Evolutionary conservation across 2,888 invertebrate genomes (phyloP).

Genomic region (Asteroscopus sphinx): DNA sequence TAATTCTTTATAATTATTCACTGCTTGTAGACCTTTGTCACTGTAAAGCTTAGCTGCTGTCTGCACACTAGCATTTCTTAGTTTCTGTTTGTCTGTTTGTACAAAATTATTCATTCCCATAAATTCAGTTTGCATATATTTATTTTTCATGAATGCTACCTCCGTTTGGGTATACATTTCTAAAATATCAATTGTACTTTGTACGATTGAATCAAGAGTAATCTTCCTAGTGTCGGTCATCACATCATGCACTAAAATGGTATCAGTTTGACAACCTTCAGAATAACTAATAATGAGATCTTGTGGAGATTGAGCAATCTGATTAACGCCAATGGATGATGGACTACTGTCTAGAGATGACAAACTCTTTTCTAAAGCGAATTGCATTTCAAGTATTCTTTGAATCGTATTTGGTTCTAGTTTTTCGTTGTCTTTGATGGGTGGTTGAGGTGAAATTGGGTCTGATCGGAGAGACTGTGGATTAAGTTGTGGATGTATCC

Average conservation of each 20-base stretch:
- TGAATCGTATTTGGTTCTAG: slow-evolving; percentile 75
- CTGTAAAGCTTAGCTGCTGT: slow-evolving; percentile 67
- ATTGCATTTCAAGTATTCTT: slow-evolving; percentile 84
- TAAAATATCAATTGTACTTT: slow-evolving; percentile 71
- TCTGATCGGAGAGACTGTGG: slow-evolving; percentile 75
- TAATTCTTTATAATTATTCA: slow-evolving; percentile 57
- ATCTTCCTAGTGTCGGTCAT: slow-evolving; percentile 80
- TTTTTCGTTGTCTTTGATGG: slow-evolving; percentile 57
- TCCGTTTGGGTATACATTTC: slow-evolving; percentile 85
- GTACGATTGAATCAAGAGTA: slow-evolving; percentile 79
- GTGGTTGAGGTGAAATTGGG: slow-evolving; percentile 60
- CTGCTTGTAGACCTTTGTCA: slow-evolving; percentile 72
- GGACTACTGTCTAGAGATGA: slow-evolving; percentile 77
- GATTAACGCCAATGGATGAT: slow-evolving; percentile 79
- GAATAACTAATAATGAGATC: slow-evolving; percentile 76
- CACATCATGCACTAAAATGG: slow-evolving; percentile 78
- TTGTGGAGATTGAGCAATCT: slow-evolving; percentile 80
- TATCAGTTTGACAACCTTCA: slow-evolving; percentile 84
- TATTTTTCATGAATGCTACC: slow-evolving; percentile 76
- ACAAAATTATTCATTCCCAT: slow-evolving; percentile 65
- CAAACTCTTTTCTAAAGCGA: slow-evolving; percentile 79
- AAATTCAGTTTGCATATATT: slow-evolving; percentile 76
- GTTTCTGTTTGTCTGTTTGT: slow-evolving; percentile 79
- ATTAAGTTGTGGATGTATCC: slow-evolving; percentile 74
- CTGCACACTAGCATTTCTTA: slow-evolving; percentile 72